Conservation (phyloP, 2,113 vertebrate genomes). For the Colossoma macropomum region DNA sequence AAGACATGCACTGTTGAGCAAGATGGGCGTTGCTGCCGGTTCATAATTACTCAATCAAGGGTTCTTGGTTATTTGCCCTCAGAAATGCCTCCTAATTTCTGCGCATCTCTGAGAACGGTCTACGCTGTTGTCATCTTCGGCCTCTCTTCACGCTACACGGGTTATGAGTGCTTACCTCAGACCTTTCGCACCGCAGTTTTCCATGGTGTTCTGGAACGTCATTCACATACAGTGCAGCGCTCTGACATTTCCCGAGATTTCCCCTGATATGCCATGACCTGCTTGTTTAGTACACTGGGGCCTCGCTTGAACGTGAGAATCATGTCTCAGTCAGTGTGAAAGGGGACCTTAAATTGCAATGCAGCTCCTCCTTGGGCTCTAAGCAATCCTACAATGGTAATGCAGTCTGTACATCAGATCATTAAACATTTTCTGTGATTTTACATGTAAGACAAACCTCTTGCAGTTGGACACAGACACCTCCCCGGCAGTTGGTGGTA, state of each 20-base stretch:
- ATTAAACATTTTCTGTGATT: neutral
- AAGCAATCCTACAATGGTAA: neutral
- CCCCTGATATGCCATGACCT: constrained; percentile 10
- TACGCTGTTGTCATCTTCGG: neutral
- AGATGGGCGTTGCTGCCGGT: neutral
- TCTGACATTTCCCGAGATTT: constrained; percentile 12
- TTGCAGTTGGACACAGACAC: neutral
- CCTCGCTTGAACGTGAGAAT: constrained; percentile 6
- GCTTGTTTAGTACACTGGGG: neutral
- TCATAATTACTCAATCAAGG: constrained; percentile 1
- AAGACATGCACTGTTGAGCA: neutral
- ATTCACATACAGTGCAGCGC: neutral
- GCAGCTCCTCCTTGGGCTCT: neutral
- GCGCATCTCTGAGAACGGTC: neutral
- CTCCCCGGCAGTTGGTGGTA: neutral
- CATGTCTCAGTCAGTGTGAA: constrained; percentile 1
- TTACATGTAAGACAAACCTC: too few species aligned
- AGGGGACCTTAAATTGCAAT: neutral
- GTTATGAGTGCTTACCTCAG: neutral
- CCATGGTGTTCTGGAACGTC: neutral
- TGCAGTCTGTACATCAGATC: neutral
- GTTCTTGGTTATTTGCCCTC: neutral
- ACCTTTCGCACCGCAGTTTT: neutral
- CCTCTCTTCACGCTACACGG: neutral
- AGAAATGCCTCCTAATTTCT: neutral